Base-by-base conservation (phyloP, 2,888 invertebrate species). In the Oxystoma pomonae region DNA sequence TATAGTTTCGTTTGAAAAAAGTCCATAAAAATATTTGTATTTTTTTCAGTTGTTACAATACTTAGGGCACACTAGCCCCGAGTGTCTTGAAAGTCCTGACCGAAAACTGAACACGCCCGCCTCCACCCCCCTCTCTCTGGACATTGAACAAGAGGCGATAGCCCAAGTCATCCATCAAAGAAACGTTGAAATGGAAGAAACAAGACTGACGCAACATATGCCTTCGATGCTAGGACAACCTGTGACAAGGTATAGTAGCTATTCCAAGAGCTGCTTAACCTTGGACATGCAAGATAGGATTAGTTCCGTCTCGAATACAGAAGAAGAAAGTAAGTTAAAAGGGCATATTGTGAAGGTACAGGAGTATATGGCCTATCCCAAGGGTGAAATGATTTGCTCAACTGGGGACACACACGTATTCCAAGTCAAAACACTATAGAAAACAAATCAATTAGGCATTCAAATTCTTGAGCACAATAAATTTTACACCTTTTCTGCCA, bases 41-140 rank as follows among this genome's bases (percentile, higher is more conserved):
- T 20, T 20, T 18, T 21, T 75, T 1, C 74, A 94, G 94, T 83
- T 96, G 65, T 82, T 97, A 64, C 90, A 92, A 72, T 96, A 96
- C 81, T 90, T 98, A 74, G 95, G 95, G 0, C 88, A 92, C 78
- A 93, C 94, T 1, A 96, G 96, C 72, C 92, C 96, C 0, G 97
- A 98, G 78, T 93, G 94, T 76, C 81, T 90, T 56, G 84, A 87
- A 64, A 82, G 81, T 59, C 81, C 83, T 62, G 89, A 90, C 35
- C 84, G 85, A 22, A 86, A 90, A 55, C 82, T 96, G 66, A 95
- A 96, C 80, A 88, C 89, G 65, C 91, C 94, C 1, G 89, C 90
- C 35, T 83, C 87, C 57, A 87, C 91, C 55, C 90, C 91, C 0
- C 82, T 95, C 68, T 87, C 90, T 60, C 82, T 86, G 18, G 89